These are phyloP conservation scores for Penaeus chinensis DNA, from an alignment of 1,140 invertebrate species.

Conservation along the genomic window DNA sequence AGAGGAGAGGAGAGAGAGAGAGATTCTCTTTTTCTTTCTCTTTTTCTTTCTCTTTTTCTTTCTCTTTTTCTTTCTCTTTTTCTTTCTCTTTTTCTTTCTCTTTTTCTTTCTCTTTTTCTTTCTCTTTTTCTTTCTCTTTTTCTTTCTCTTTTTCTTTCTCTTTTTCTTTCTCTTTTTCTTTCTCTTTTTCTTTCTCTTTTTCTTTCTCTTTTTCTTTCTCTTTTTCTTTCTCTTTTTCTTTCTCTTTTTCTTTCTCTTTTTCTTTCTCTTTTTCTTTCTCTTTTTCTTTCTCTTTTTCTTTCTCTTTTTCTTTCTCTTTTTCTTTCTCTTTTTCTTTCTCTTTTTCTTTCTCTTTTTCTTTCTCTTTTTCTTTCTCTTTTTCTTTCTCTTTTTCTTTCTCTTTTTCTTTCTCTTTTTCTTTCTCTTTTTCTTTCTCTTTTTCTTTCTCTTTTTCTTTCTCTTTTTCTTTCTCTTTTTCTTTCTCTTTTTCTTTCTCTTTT, in stretches of 20 bases:
- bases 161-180: neutral
- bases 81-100: constrained; percentile 35
- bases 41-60: neutral
- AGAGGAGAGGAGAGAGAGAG: neutral
- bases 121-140: constrained; percentile 3
- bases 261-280: neutral
- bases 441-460: too few species aligned
- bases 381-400: too few species aligned
- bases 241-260: neutral
- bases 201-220: neutral
- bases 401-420: too few species aligned
- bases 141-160: neutral
- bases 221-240: neutral
- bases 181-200: neutral
- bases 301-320: constrained; percentile 7
- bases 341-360: neutral
- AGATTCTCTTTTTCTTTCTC: neutral
- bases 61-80: constrained; percentile 36
- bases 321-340: constrained; percentile 12
- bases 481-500: too few species aligned
- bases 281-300: neutral
- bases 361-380: neutral
- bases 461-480: too few species aligned
- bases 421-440: too few species aligned
- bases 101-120: constrained; percentile 1